Evolutionary conservation across 2,797 vertebrate species (phyloP), one percentile per base, ranked within the genome.

Genomic region (Labroides dimidiatus): DNA sequence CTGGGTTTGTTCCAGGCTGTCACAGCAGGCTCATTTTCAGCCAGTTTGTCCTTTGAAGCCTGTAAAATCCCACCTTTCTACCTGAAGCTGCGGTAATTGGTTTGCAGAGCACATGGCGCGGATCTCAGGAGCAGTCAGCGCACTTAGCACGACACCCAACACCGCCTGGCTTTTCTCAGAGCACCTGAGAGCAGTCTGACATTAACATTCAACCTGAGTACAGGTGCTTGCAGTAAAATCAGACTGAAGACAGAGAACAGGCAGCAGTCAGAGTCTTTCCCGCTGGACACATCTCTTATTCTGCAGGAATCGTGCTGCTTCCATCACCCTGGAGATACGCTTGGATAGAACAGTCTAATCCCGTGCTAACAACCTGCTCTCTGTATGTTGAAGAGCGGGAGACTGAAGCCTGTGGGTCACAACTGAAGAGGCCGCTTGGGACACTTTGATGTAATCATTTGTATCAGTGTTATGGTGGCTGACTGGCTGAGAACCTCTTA

Each of bases 201-300:
- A 84, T 92, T 85, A 72, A 41, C 42, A 90, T 87, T 90, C 88
- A 67, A 75, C 69, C 61, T 58, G 69, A 65, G 84, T 73, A 13
- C 57, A 36, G 53, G 23, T 41, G 54, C 60, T 64, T 37, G 39
- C 73, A 66, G 58, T 80, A 57, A 63, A 84, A 76, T 55, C 62
- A 53, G 68, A 78, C 78, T 58, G 64, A 86, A 84, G 66, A 78
- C 57, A 8, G 14, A 6, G 51, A 71, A 58, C 62, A 61, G 62
- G 65, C 73, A 80, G 73, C 30, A 71, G 72, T 82, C 80, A 64
- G 16, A 20, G 51, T 41, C 19, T 48, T 70, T 63, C 54, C 27
- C 57, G 64, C 44, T 51, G 52, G 51, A 74, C 62, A 64, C 54
- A 48, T 56, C 6, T 42, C 47, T 75, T 70, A 81, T 78, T 74